Base-by-base conservation (phyloP, 2,113 vertebrate genomes). In the Alethe diademata region DNA sequence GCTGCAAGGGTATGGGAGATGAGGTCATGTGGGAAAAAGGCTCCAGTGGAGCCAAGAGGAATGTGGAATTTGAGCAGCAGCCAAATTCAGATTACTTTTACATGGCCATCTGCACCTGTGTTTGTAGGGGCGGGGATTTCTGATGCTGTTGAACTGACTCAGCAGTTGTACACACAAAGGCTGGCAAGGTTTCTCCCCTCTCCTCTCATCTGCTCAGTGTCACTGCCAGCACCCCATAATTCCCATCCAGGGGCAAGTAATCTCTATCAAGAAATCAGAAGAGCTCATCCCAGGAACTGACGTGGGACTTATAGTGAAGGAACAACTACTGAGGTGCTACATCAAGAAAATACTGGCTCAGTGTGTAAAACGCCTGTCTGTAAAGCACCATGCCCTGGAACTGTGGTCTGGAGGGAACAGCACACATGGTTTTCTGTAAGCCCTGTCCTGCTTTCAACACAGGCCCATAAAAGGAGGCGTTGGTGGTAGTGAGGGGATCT, bases 91-190 rank as follows among this genome's bases (percentile, higher is more conserved):
- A 94, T 95, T 95, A 91, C 87, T 95, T 92, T 82, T 96, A 56
- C 92, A 93, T 93, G 91, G 86, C 94, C 92, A 88, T 94, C 91
- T 96, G 95, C 96, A 97, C 95, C 95, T 97, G 96, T 93, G 95
- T 87, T 94, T 87, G 76, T 67, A 85, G 85, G 72, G 91, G 93
- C 0, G 11, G 86, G 56, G 72, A 73, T 70, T 86, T 89, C 69
- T 70, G 92, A 65, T 67, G 86, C 86, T 65, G 62, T 81, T 64
- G 94, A 81, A 92, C 86, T 92, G 95, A 96, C 95, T 97, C 93
- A 96, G 95, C 92, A 96, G 67, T 95, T 94, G 78, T 83, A 60
- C 85, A 48, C 88, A 95, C 83, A 94, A 95, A 94, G 92, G 70
- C 81, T 97, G 95, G 92, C 94, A 93, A 42, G 69, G 57, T 64